Base-by-base conservation (phyloP, 2,113 vertebrate species). In the Pogonocichla stellata region DNA sequence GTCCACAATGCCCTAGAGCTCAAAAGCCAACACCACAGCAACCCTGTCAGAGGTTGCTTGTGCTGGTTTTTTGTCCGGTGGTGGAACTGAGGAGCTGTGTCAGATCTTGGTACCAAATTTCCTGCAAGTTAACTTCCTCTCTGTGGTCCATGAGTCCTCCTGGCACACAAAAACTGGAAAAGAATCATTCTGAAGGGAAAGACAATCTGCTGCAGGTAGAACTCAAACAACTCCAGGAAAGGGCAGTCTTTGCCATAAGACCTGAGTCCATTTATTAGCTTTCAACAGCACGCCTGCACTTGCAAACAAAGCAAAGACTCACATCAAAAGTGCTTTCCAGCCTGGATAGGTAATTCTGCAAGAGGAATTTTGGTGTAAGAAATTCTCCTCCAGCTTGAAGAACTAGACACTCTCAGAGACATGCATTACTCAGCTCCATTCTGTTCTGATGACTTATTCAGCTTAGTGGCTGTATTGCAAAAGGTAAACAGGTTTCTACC, bases 141-240 rank as follows among this genome's bases (percentile, higher is more conserved):
- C 57, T 97, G 93, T 95, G 90, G n/a, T 93, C 93, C 88, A 65
- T 79, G 94, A 96, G 75, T 92, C 70, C 78, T 91, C 79, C 74
- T 83, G 85, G 88, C 91, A 92, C 80, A 96, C 80, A 78, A 80
- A 91, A 71, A 56, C 50, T 31, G 14, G 80, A 91, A 58, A 94
- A 25, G n/a, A 96, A 88, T 34, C 45, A 86, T 74, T 91, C 84
- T 72, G 48, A 85, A 12, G 33, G 60, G 43, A 84, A 53, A 75
- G 12, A 73, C 42, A 57, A 62, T 28, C 53, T 56, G 45, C 33
- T 38, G 11, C 31, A 50, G 19, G 40, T 3, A 66, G 48, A 60
- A 66, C 58, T 50, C 86, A 67, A n/a, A 15, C 40, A 66, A 28
- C 47, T 34, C 78, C 56, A 78, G 45, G 45, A 80, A 64, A 92